Percentiles rank a stretch among this genome's conserved stretches.
Conservation (phyloP, 2,888 invertebrate species). For the Mantis religiosa region DNA sequence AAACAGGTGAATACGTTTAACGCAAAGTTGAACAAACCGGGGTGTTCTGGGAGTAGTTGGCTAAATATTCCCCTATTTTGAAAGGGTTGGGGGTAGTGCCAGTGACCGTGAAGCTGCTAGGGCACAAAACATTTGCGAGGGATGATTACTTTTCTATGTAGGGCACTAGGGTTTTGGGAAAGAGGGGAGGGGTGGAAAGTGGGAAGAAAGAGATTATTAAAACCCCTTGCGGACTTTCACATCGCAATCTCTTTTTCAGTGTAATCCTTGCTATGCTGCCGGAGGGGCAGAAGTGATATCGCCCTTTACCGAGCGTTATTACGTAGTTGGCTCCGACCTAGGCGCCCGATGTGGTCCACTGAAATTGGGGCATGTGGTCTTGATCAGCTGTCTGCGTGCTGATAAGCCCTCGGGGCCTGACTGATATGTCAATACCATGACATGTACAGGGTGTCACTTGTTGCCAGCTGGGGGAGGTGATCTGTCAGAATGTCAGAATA, state of each 20-base stretch:
- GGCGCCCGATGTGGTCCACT: neutral
- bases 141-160: neutral
- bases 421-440: neutral
- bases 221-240: neutral
- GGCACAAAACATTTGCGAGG: neutral
- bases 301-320: neutral
- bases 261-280: neutral
- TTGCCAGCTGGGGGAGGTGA: too few relatives aligned
- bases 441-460: neutral
- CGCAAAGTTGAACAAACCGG: neutral
- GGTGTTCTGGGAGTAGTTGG: neutral
- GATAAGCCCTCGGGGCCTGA: neutral
- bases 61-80: neutral
- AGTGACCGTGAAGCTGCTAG: neutral
- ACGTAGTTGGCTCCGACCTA: neutral
- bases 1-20: neutral
- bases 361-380: neutral
- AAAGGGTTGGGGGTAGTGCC: too few relatives aligned
- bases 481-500: too few relatives aligned
- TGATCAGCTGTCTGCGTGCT: neutral
- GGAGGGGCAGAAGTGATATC: neutral
- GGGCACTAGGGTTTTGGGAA: neutral
- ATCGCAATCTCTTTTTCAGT: neutral
- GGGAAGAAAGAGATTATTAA: neutral
- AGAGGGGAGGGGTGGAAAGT: neutral